Evolutionary conservation across 2,888 invertebrate genomes (phyloP), one percentile per base, ranked within the genome.

Genomic region (Metacarcinus magister): DNA sequence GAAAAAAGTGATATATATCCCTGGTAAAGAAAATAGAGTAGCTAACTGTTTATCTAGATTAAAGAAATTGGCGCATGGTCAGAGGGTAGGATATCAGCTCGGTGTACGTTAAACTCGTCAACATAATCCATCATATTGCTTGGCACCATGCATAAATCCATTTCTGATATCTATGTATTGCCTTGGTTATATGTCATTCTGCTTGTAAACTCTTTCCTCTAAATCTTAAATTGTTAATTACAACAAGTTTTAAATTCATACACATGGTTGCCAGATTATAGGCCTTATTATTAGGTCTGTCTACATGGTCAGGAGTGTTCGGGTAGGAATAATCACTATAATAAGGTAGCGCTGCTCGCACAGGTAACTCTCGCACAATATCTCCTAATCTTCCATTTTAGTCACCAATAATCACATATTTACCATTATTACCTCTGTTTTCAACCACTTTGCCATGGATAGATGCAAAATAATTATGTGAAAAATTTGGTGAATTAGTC

Each of bases 241-340:
- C 82, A 32, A 39, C 39, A 2, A 87, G 8, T 7, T 87, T 87
- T 10, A 13, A 7, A 87, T 87, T 32, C 16, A 13, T 87, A 39
- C 82, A 87, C 82, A 87, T 8, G 8, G 82, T 87, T 39, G 28
- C 39, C 5, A 87, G 82, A 39, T 32, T 32, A 32, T 32, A 39
- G 13, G 82, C 82, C 32, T 87, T 87, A 13, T 28, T 32, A 39
- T 32, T 87, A 87, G 32, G 82, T 10, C 23, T 87, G 13, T 67
- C 3, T 67, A 67, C 13, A 3, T 19, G 82, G 82, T 39, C 82
- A 39, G 82, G 82, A 13, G 32, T 87, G 28, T 32, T 0, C 0
- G 82, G 82, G 13, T 87, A 87, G 32, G 82, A 87, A 32, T 87
- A 87, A 13, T 87, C 82, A 39, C n/a, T n/a, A n/a, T n/a, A n/a